Evolutionary conservation across 2,113 vertebrate species (phyloP).

Genomic region (Lepus europaeus): DNA sequence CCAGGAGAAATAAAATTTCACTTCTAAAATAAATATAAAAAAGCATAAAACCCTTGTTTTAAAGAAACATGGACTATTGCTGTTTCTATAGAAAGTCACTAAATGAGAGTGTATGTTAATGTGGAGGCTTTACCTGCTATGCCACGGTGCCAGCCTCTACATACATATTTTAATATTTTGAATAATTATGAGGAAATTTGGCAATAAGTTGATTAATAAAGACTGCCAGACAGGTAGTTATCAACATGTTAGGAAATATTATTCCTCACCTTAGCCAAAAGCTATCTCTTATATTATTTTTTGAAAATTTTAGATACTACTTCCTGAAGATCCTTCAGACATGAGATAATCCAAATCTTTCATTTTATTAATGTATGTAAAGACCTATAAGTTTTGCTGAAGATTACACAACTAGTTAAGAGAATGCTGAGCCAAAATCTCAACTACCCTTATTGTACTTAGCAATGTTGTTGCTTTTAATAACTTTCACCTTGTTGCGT

Average conservation of each 20-base stretch:
- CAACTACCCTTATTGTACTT: background rate
- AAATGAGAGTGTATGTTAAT: background rate
- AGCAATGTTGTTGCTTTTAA: background rate
- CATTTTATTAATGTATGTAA: background rate
- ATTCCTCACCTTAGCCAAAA: background rate
- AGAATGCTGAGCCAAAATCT: background rate
- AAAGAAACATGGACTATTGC: background rate
- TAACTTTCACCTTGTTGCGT: background rate
- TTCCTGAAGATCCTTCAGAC: background rate
- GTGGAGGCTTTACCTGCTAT: no score
- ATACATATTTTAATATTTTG: background rate
- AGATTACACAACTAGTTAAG: background rate
- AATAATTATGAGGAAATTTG: conserved; percentile 39
- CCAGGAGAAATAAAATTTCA: background rate
- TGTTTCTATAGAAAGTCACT: background rate
- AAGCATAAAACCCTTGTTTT: background rate
- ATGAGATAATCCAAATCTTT: background rate
- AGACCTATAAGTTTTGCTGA: background rate
- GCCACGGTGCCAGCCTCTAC: background rate
- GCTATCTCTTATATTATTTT: background rate
- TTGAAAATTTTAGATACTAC: background rate
- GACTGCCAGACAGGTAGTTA: background rate
- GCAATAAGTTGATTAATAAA: conserved; percentile 1
- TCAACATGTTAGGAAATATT: background rate
- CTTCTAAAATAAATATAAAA: background rate